Evolutionary conservation across 1,140 invertebrate genomes (phyloP).

Genomic region (Lepidurus apus): DNA sequence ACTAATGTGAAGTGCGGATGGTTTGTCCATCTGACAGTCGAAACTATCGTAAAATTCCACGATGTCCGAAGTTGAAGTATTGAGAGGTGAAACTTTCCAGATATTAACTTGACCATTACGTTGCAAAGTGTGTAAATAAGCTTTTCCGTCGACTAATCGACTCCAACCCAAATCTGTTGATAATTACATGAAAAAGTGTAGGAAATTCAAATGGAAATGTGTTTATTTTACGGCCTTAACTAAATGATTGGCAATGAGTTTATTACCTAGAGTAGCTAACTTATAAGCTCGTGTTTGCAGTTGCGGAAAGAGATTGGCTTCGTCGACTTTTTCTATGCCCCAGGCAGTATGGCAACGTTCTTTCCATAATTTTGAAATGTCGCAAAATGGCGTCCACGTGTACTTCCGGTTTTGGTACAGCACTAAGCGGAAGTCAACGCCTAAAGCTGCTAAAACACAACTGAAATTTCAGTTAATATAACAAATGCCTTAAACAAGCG

Average conservation of each 20-base stretch:
- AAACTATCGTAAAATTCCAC: background rate
- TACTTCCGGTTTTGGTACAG: conserved; percentile 1
- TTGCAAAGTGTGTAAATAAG: conserved; percentile 28
- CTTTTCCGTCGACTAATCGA: background rate
- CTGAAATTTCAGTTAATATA: background rate
- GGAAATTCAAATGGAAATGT: background rate
- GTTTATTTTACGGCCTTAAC: background rate
- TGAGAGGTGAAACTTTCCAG: conserved; percentile 18
- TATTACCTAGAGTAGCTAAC: conserved; percentile 25
- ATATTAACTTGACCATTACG: conserved; percentile 30
- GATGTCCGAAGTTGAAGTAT: background rate
- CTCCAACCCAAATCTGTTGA: conserved; percentile 29
- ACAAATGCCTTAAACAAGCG: background rate
- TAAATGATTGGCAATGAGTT: background rate
- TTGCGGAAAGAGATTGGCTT: background rate
- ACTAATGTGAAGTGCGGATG: background rate
- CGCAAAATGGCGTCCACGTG: conserved; percentile 23
- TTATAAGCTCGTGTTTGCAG: conserved; percentile 12
- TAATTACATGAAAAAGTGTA: background rate
- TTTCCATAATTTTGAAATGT: background rate
- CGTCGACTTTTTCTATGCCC: background rate
- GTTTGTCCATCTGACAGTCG: background rate
- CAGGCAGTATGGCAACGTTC: background rate
- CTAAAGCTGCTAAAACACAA: conserved; percentile 29
- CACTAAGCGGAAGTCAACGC: conserved; percentile 20